Evolutionary conservation across 2,888 invertebrate species (phyloP), one percentile per base, ranked within the genome.

Genomic region (Pseudococcus jackbeardsleyi): DNA sequence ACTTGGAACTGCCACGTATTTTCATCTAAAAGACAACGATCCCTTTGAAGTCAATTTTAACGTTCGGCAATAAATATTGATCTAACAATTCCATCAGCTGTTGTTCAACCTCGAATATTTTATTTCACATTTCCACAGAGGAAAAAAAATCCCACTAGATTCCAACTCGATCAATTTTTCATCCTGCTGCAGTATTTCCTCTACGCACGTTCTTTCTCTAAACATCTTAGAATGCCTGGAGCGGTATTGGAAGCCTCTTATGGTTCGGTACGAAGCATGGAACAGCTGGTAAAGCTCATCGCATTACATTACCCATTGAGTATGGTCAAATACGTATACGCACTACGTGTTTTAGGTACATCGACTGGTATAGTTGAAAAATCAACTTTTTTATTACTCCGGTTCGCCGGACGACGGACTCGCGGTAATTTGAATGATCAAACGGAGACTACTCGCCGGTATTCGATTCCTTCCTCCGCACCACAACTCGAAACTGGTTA

Each of bases 371-470:
- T n/a, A 33, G n/a, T 17, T 15, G 19, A n/a, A 42, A 79, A 42
- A 79, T 46, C 79, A 33, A 79, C 79, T 79, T 42, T 46, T 79
- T 79, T 33, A 79, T 46, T 79, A 79, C 79, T 42, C 79, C 39
- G 39, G n/a, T 79, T 79, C 26, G 33, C 6, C 42, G 26, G 26
- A 33, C 79, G 79, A 15, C 72, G 33, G 33, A 72, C 42, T 5
- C 79, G 42, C 33, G n/a, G 79, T 79, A 79, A n/a, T 79, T 79
- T 33, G n/a, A 79, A 33, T 42, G 17, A 79, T 46, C 79, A 42
- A 33, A 26, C 33, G 79, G 79, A 19, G 39, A 79, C 42, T 46
- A 59, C 59, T 59, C 19, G 59, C n/a, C 79, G 79, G 79, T 42
- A 42, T 79, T 79, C 46, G 42, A n/a, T 79, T 46, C 79, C n/a